Base-by-base conservation (phyloP, 2,888 invertebrate species). In the Phytoseiulus persimilis region DNA sequence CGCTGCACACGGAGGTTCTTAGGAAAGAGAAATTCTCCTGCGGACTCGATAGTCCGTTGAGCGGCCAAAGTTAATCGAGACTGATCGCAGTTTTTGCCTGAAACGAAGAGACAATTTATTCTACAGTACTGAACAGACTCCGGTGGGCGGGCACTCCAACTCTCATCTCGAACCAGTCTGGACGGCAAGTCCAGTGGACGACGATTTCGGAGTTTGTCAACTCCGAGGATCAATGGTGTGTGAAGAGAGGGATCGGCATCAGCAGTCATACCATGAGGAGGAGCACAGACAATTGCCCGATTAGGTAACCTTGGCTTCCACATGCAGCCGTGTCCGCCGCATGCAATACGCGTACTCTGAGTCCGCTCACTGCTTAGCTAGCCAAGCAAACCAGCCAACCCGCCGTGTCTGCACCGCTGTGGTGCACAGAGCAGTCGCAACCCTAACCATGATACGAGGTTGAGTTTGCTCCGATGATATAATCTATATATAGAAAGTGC, bases 11-110 rank as follows among this genome's bases (percentile, higher is more conserved):
- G 91, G 31, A 94, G 91, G 83, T 92, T 92, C 90, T 93, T 92
- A 0, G 94, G 94, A 91, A 93, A 94, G 28, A 94, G 92, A 90
- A 93, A 91, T 33, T 92, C 92, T 90, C 92, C 92, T 91, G 93
- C 93, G 39, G 92, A 91, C 83, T 92, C 91, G 83, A 94, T 92
- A 23, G 93, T 90, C 91, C 91, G 90, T 92, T 92, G 89, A 92
- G 93, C 91, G 92, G 92, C 92, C 89, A 92, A 92, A 33, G 92
- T 92, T 90, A 92, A 92, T 84, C 95, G 95, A 39, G 96, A 96
- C 3, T 96, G 95, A 93, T 96, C 96, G 93, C 97, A 97, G 92
- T 96, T 96, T 87, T 95, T 95, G 28, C 92, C 87, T 87, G 87
- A 9, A 87, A 87, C 11, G 39, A 33, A 32, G 33, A 6, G 9